A percentile compares a stretch with the other conserved stretches of the same genome.
These are phyloP conservation scores for Rostratula benghalensis DNA, from an alignment of 2,113 vertebrate genomes.

Conservation along the genomic window DNA sequence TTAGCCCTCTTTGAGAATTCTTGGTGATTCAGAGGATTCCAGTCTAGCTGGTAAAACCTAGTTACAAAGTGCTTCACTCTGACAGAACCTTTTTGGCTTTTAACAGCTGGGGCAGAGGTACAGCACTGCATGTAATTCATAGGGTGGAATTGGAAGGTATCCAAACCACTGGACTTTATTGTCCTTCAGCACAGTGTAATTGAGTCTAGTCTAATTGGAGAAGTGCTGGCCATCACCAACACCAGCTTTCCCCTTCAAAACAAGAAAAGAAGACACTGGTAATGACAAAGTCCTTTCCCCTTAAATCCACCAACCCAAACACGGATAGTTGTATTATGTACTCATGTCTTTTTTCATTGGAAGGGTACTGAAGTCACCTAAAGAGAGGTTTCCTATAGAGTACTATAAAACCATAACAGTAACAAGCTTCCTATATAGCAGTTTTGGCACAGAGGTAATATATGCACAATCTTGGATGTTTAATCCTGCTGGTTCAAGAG, in stretches of 20 bases:
- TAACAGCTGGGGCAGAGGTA: not conserved
- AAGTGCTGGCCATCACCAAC: not conserved
- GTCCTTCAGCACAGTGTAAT: not conserved
- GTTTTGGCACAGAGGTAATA: not conserved
- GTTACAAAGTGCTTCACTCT: not conserved
- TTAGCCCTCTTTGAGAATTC: not conserved
- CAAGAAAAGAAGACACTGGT: not conserved
- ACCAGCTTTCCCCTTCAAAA: not conserved
- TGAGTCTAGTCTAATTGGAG: not conserved
- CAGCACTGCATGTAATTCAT: not conserved
- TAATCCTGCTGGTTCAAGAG: conserved; percentile 41
- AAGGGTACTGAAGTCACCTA: not conserved
- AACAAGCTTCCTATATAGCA: not conserved
- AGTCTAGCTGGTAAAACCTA: not conserved
- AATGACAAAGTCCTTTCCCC: not conserved
- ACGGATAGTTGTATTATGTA: not conserved
- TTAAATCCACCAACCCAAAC: not conserved
- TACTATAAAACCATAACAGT: not conserved
- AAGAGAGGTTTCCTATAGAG: not conserved
- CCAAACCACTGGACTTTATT: not conserved
- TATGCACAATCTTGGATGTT: not conserved
- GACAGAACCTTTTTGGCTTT: not conserved
- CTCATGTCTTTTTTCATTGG: not conserved
- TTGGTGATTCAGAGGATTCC: not conserved
- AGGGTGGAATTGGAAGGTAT: not conserved